Evolutionary conservation across 2,797 vertebrate species (phyloP), one percentile per base, ranked within the genome.

Genomic region (Anguilla anguilla): DNA sequence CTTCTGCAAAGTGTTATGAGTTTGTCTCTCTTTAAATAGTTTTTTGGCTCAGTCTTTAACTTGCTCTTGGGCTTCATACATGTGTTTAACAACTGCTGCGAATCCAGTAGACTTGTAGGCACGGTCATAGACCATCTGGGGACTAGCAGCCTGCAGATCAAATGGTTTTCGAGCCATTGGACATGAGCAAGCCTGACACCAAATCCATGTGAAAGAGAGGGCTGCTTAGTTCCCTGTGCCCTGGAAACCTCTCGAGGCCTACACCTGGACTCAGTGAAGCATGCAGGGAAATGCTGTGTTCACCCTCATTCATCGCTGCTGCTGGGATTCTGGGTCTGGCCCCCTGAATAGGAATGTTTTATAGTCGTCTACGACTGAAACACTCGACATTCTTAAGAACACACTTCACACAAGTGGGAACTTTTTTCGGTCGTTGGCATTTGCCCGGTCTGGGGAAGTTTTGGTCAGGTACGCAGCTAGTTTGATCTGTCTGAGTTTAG

Each of bases 351-450:
- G 87, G 61, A 91, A 89, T 81, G 89, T 91, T 86, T 91, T 88
- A 89, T 92, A 90, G 89, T 89, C 89, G 88, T 86, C 85, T 0
- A 89, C 90, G 90, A 88, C 85, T 88, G 88, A 88, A 86, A 89
- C 88, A 89, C 91, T 92, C 90, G 88, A 90, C 85, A 88, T 90
- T 90, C 84, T 87, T 82, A 89, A 91, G 90, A 89, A 89, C 88
- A 87, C 82, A 82, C 88, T 92, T 89, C 89, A 79, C 84, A 88
- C 25, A 49, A 91, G 89, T 89, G 90, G 77, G 79, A 49, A 49
- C 11, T 77, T 77, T 25, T 22, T 81, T 25, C 6, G 17, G 13
- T 22, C 77, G 11, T 46, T 81, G 77, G 77, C 77, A 49, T 81
- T 81, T 81, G 77, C 19, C 17, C 7, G 77, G 77, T 82, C 35